Evolutionary conservation across 2,888 invertebrate genomes (phyloP).

Genomic region (Ichneumon xanthorius): DNA sequence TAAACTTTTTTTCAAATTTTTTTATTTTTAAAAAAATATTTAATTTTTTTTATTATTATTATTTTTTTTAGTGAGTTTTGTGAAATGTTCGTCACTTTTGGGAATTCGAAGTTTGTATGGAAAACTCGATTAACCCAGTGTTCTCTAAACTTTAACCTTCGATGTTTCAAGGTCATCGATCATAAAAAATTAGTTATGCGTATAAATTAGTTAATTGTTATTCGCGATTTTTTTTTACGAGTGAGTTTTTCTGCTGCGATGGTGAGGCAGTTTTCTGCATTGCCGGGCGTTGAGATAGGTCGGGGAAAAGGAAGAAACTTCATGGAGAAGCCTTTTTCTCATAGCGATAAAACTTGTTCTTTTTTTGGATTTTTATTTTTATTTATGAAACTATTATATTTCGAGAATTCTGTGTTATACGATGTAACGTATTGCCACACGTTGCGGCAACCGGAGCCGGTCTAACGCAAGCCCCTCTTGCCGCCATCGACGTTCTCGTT

Average conservation of each 20-base stretch:
- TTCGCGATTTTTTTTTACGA: too few relatives aligned
- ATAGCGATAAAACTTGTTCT: background rate
- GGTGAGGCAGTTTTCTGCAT: too few relatives aligned
- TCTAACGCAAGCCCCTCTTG: conserved; percentile 50
- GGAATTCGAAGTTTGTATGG: too few relatives aligned
- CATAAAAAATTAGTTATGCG: too few relatives aligned
- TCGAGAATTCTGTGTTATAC: background rate
- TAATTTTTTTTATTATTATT: background rate
- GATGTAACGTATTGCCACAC: conserved; percentile 31
- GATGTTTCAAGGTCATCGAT: background rate
- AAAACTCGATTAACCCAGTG: too few relatives aligned
- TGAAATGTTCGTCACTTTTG: background rate
- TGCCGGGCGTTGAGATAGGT: too few relatives aligned
- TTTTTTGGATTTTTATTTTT: background rate
- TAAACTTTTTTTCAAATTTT: background rate
- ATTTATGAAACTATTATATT: background rate
- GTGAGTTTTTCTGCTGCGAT: too few relatives aligned
- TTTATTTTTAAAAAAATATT: background rate
- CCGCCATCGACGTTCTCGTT: conserved; percentile 34
- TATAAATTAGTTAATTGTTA: too few relatives aligned
- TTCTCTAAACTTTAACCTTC: too few relatives aligned
- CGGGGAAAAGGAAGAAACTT: background rate
- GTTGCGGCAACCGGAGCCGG: conserved; percentile 16
- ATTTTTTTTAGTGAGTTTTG: background rate
- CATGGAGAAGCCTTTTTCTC: background rate